Percentiles rank a stretch among this genome's conserved stretches.
Conservation (phyloP, 2,797 vertebrate genomes). For the Pagetopsis macropterus region DNA sequence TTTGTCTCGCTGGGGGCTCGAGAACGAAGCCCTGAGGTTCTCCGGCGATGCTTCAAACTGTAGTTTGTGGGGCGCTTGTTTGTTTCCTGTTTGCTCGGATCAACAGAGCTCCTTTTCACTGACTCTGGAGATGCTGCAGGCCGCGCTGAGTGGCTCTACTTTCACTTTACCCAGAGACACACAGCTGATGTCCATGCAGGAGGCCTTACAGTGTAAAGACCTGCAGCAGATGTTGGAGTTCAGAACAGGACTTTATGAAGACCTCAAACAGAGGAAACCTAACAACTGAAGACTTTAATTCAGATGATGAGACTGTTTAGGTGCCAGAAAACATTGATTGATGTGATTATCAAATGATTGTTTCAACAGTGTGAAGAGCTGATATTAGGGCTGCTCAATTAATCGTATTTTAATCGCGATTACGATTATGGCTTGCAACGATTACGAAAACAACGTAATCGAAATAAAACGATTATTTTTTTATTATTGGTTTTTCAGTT, state of each 20-base stretch:
- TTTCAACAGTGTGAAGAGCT: neutral
- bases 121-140: slow-evolving; percentile 86
- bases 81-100: slow-evolving; percentile 88
- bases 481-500: no score
- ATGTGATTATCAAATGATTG: neutral
- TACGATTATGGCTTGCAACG: no score
- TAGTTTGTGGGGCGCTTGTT: slow-evolving; percentile 89
- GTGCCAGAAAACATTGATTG: no score
- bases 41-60: slow-evolving; percentile 72
- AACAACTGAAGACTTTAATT: slow-evolving; percentile 1
- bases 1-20: slow-evolving; percentile 83
- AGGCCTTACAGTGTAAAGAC: slow-evolving; percentile 88
- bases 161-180: slow-evolving; percentile 67
- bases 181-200: slow-evolving; percentile 87
- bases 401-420: no score
- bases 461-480: no score
- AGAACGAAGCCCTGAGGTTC: slow-evolving; percentile 82
- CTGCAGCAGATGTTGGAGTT: slow-evolving; percentile 89
- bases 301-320: neutral
- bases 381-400: no score
- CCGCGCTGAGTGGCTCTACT: slow-evolving; percentile 66
- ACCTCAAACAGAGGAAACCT: slow-evolving; percentile 73
- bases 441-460: no score
- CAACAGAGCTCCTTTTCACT: slow-evolving; percentile 78
- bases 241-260: slow-evolving; percentile 85